phyloP scores from a whole-genome alignment of 2,113 vertebrate genomes.

The Miniopterus natalensis region DNA sequence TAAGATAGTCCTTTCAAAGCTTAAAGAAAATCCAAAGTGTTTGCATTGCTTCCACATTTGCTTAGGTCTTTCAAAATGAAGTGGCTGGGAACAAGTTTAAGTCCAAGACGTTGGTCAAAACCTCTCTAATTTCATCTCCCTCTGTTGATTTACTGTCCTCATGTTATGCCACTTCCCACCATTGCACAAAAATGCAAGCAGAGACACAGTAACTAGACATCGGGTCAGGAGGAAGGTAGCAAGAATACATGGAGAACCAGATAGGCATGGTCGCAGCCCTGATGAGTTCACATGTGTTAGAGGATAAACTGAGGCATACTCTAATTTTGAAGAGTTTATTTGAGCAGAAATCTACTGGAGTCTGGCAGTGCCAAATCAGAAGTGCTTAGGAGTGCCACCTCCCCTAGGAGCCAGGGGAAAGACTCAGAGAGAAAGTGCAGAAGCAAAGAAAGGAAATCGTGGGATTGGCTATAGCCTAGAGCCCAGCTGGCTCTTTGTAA shows the following conservation, averaged over 20 bases:
- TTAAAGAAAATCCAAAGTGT: background rate
- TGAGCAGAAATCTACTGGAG: background rate
- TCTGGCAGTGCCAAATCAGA: background rate
- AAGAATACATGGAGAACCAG: background rate
- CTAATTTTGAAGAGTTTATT: background rate
- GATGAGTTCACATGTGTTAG: background rate
- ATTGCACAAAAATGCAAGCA: background rate
- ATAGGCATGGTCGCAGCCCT: background rate
- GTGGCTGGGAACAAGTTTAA: background rate
- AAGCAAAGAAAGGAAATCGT: background rate
- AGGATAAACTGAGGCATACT: background rate
- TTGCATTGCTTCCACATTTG: background rate
- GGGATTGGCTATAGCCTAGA: background rate
- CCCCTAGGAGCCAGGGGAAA: background rate
- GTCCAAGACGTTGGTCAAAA: background rate
- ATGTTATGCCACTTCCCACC: background rate
- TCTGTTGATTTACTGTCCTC: background rate
- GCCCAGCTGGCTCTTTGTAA: background rate
- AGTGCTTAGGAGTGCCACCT: background rate
- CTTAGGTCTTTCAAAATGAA: slow-evolving; percentile 19
- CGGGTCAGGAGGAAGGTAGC: background rate
- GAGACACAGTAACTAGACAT: background rate
- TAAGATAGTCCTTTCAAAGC: background rate
- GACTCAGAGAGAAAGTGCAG: background rate
- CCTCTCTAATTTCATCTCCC: background rate